phyloP scores from a whole-genome alignment of 2,888 invertebrate species.

The Limenitis arthemis region DNA sequence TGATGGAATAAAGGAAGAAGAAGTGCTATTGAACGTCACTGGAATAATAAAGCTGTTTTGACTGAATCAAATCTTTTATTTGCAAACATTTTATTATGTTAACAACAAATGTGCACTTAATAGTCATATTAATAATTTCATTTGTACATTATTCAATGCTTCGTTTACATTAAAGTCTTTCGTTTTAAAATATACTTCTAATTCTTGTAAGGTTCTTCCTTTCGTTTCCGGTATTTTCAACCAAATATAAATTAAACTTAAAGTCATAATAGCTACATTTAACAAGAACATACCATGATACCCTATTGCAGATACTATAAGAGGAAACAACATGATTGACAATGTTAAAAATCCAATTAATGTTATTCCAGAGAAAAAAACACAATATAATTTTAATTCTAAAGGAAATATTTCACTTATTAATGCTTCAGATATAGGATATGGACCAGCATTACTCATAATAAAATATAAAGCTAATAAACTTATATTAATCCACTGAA shows the following conservation, averaged over 20 bases:
- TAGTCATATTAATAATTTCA: too few relatives aligned
- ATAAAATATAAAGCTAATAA: constrained; percentile 6
- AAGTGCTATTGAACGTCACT: too few relatives aligned
- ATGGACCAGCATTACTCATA: constrained; percentile 3
- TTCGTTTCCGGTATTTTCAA: too few relatives aligned
- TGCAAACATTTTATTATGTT: too few relatives aligned
- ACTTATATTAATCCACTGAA: constrained; percentile 5
- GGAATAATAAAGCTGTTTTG: too few relatives aligned
- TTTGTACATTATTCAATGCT: too few relatives aligned
- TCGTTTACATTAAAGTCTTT: too few relatives aligned
- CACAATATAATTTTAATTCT: constrained; percentile 6
- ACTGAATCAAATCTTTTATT: too few relatives aligned
- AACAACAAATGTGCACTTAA: too few relatives aligned
- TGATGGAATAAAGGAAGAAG: too few relatives aligned
- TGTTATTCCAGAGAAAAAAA: constrained; percentile 1
- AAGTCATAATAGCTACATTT: constrained; percentile 6
- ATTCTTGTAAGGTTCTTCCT: too few relatives aligned
- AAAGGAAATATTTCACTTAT: constrained; percentile 12
- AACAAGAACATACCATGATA: constrained; percentile 9
- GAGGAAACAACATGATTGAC: constrained; percentile 1
- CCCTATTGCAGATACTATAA: not conserved
- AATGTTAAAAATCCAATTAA: not conserved
- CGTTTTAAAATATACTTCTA: too few relatives aligned
- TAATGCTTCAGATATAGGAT: constrained; percentile 6
- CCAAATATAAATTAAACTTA: not conserved